These are phyloP conservation scores for Tyria jacobaeae DNA, from an alignment of 2,888 invertebrate species.

Conservation along the genomic window DNA sequence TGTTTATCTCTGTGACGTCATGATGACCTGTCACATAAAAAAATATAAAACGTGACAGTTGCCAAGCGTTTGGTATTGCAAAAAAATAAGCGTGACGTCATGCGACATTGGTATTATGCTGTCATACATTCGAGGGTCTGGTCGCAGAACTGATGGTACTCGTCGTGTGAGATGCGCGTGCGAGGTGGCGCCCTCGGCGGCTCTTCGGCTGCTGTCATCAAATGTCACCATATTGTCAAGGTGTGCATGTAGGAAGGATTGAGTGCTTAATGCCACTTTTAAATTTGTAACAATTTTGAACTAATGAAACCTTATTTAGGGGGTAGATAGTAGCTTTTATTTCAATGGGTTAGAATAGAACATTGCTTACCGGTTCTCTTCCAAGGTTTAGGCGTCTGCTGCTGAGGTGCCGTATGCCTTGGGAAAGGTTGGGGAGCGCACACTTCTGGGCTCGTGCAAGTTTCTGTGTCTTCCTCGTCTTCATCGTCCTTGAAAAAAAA, in stretches of 20 bases:
- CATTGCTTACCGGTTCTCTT: constrained; percentile 79
- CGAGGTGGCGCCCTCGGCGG: constrained; percentile 82
- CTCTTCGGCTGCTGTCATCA: constrained; percentile 60
- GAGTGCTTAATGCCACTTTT: constrained; percentile 50
- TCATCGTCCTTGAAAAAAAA: constrained; percentile 74
- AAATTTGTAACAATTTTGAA: constrained; percentile 9
- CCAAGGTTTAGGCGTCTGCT: constrained; percentile 81
- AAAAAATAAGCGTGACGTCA: constrained; percentile 69
- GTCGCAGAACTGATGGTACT: constrained; percentile 93
- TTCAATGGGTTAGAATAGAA: background rate
- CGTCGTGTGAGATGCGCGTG: constrained; percentile 89
- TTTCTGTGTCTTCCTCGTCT: constrained; percentile 82
- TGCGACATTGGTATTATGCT: constrained; percentile 64
- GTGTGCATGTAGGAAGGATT: constrained; percentile 61
- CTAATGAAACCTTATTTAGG: background rate
- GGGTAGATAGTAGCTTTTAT: background rate
- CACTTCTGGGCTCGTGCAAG: constrained; percentile 75
- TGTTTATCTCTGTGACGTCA: constrained; percentile 5
- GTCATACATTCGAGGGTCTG: constrained; percentile 92
- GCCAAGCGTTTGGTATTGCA: constrained; percentile 52
- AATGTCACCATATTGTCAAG: constrained; percentile 45
- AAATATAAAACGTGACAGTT: constrained; percentile 41
- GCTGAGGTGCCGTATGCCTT: constrained; percentile 72
- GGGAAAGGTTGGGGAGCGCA: constrained; percentile 82
- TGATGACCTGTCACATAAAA: background rate